Percentiles rank a stretch among this genome's conserved stretches.
These are phyloP conservation scores for Phataginus tetradactyla DNA, from an alignment of 2,797 vertebrate species.

Conservation along the genomic window DNA sequence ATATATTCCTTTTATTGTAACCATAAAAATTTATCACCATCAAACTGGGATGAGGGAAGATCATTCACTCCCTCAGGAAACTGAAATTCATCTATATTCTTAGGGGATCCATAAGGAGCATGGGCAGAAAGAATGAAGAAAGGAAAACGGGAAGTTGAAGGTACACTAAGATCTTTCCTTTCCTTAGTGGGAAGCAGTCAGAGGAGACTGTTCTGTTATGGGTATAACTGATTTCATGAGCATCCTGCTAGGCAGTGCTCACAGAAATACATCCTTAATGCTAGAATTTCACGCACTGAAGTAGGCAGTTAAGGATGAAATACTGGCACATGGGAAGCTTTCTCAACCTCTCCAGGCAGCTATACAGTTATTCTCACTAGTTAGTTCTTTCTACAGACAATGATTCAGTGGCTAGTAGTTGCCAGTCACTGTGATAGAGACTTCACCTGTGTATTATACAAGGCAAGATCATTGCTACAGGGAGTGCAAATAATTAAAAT, in stretches of 20 bases:
- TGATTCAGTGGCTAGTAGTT: not conserved
- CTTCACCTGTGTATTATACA: not conserved
- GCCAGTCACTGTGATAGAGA: not conserved
- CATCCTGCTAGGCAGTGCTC: not conserved
- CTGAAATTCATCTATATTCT: not conserved
- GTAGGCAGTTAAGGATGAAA: not conserved
- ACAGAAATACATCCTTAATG: not conserved
- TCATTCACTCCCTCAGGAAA: not conserved
- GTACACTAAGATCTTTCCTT: not conserved
- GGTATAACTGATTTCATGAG: not conserved
- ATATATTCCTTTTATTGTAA: not conserved
- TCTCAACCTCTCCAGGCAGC: not conserved
- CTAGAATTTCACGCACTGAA: not conserved
- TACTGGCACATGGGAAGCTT: not conserved
- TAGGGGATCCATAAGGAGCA: not conserved
- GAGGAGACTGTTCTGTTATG: not conserved
- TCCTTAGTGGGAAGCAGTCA: not conserved
- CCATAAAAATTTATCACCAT: not conserved
- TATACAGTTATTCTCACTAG: not conserved
- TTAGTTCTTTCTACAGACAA: not conserved
- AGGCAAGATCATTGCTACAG: not conserved
- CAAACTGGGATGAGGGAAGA: not conserved
- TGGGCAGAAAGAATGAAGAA: not conserved
- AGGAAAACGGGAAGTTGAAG: not conserved
- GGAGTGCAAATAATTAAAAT: not conserved